phyloP scores from a whole-genome alignment of 2,888 invertebrate genomes.

The Emmelina monodactyla region DNA sequence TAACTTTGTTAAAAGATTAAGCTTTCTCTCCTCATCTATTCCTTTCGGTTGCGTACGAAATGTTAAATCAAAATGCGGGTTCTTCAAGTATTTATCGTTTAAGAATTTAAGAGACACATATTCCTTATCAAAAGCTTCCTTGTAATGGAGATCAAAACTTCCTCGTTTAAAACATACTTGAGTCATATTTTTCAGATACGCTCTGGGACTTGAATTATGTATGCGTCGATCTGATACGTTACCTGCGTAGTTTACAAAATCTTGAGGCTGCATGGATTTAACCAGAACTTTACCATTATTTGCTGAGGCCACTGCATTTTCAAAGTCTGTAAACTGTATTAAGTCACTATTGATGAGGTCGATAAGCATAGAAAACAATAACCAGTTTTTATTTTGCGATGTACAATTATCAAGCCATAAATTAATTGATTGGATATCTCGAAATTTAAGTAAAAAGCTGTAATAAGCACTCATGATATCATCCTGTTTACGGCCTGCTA shows the following conservation, averaged over 20 bases:
- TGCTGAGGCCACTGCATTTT: constrained; percentile 13
- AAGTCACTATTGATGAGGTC: constrained; percentile 1
- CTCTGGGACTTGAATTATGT: constrained; percentile 17
- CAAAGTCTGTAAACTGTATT: constrained; percentile 15
- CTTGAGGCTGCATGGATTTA: constrained; percentile 10
- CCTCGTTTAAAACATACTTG: constrained; percentile 14
- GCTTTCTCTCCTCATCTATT: constrained; percentile 11
- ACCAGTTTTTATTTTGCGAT: constrained; percentile 18
- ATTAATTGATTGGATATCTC: constrained; percentile 10
- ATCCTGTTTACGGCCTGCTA: constrained; percentile 14
- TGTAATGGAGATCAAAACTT: constrained; percentile 14
- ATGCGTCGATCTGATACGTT: constrained; percentile 17
- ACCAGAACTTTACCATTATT: constrained; percentile 14
- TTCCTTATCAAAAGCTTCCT: constrained; percentile 15
- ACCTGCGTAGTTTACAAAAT: constrained; percentile 16
- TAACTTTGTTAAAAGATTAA: constrained; percentile 7
- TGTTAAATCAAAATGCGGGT: constrained; percentile 11
- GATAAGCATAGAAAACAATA: constrained; percentile 11
- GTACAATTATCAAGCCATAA: constrained; percentile 17
- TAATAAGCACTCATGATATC: constrained; percentile 14
- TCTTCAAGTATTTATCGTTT: constrained; percentile 16
- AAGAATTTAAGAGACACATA: constrained; percentile 12
- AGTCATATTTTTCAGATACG: constrained; percentile 16
- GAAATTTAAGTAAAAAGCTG: constrained; percentile 10
- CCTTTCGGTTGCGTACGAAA: constrained; percentile 13